phyloP scores from a whole-genome alignment of 2,888 invertebrate genomes.

The Serripes groenlandicus region DNA sequence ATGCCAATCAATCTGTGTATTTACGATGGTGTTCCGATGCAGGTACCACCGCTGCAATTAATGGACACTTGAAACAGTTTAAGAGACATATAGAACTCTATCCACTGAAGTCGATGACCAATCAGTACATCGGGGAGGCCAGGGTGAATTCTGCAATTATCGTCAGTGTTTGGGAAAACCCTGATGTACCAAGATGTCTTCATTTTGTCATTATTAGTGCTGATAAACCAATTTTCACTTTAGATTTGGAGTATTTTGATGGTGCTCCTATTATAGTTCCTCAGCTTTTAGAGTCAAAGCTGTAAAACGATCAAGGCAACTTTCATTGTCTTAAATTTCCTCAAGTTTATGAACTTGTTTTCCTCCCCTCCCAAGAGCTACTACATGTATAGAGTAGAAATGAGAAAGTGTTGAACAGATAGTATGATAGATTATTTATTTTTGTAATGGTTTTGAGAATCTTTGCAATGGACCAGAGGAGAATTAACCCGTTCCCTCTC shows the following conservation, averaged over 20 bases:
- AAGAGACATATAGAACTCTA: constrained; percentile 34
- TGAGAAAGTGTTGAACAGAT: too few species aligned
- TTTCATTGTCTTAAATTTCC: too few species aligned
- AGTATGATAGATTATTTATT: too few species aligned
- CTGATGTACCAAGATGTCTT: constrained; percentile 6
- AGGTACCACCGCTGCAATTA: constrained; percentile 6
- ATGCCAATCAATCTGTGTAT: constrained; percentile 39
- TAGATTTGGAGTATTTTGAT: constrained; percentile 7
- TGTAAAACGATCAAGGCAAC: too few species aligned
- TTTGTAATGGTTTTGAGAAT: too few species aligned
- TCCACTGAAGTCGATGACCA: constrained; percentile 29
- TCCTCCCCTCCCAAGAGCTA: too few species aligned
- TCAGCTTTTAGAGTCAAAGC: constrained; percentile 19
- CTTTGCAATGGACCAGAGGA: too few species aligned
- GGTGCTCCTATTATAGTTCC: constrained; percentile 6
- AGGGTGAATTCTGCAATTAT: constrained; percentile 38
- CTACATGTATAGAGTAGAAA: too few species aligned
- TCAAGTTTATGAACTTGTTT: too few species aligned
- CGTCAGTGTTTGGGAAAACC: constrained; percentile 38
- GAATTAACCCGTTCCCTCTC: too few species aligned
- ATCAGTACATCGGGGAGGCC: constrained; percentile 45
- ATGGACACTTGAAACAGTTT: constrained; percentile 20
- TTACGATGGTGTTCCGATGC: constrained; percentile 48
- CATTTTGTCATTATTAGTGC: constrained; percentile 22
- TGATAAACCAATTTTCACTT: neutral